phyloP scores from a whole-genome alignment of 2,113 vertebrate species.

The Planiliza haematocheilus region DNA sequence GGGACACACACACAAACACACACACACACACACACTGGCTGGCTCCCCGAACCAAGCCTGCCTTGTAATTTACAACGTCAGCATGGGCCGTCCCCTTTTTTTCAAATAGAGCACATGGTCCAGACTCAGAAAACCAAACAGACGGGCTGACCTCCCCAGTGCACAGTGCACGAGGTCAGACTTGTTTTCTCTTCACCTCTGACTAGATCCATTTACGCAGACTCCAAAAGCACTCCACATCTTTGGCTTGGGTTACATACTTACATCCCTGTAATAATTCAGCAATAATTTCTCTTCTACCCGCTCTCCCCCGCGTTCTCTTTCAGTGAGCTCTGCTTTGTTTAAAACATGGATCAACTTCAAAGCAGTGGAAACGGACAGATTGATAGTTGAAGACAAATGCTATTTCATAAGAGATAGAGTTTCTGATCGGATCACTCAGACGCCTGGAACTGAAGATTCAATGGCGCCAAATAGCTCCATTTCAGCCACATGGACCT shows the following conservation, averaged over 20 bases:
- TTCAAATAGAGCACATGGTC: conserved; percentile 69
- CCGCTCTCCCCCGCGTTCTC: conserved; percentile 66
- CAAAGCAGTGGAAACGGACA: conserved; percentile 76
- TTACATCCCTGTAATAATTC: conserved; percentile 81
- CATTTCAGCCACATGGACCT: conserved; percentile 14
- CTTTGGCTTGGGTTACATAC: conserved; percentile 77
- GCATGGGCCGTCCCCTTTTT: conserved; percentile 57
- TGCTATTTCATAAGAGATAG: conserved; percentile 74
- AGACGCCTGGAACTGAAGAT: conserved; percentile 47
- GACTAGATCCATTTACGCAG: conserved; percentile 79
- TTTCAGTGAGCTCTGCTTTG: conserved; percentile 71
- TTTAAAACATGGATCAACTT: conserved; percentile 81
- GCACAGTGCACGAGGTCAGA: conserved; percentile 74
- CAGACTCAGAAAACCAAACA: conserved; percentile 75
- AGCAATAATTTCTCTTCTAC: conserved; percentile 68
- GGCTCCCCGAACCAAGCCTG: conserved; percentile 42
- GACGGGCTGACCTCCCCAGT: conserved; percentile 70
- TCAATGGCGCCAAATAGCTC: conserved; percentile 26
- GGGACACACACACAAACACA: conserved; percentile 13
- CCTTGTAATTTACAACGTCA: conserved; percentile 75
- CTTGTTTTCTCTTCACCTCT: conserved; percentile 79
- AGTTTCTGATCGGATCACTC: conserved; percentile 72
- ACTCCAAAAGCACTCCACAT: conserved; percentile 74
- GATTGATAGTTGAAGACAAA: conserved; percentile 80
- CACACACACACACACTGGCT: conserved; percentile 28